phyloP scores from a whole-genome alignment of 23 tunicate species.

The Trididemnum clinides region DNA sequence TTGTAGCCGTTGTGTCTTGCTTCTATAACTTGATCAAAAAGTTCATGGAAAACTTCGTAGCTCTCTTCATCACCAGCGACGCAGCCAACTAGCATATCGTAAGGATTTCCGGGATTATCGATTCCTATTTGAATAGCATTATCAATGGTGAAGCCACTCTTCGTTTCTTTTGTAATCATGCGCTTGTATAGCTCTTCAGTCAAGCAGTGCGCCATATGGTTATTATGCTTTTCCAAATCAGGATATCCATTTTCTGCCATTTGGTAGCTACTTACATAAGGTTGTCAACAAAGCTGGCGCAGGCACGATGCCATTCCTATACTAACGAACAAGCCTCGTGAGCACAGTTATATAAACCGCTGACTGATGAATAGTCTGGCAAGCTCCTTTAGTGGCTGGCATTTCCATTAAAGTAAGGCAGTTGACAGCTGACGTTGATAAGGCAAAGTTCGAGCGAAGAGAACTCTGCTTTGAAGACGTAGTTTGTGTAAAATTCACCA shows the following conservation, averaged over 20 bases:
- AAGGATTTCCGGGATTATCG: slow-evolving; percentile 64
- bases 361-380: too few relatives aligned
- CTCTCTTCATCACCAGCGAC: slow-evolving; percentile 49
- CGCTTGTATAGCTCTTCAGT: slow-evolving; percentile 61
- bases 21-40: slow-evolving; percentile 47
- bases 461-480: too few relatives aligned
- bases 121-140: slow-evolving; percentile 69
- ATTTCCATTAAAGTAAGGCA: too few relatives aligned
- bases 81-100: slow-evolving; percentile 34
- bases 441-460: too few relatives aligned
- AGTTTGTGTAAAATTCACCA: too few relatives aligned
- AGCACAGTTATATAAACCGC: too few relatives aligned
- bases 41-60: slow-evolving; percentile 30
- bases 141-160: slow-evolving; percentile 70
- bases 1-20: slow-evolving; percentile 50
- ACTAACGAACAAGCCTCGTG: too few relatives aligned
- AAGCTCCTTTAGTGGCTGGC: too few relatives aligned
- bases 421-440: too few relatives aligned
- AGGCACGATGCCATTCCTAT: too few relatives aligned
- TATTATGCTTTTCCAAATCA: slow-evolving; percentile 64
- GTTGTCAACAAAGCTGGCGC: too few relatives aligned
- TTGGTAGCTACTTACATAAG: too few relatives aligned
- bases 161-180: slow-evolving; percentile 35
- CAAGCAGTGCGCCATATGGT: slow-evolving; percentile 82
- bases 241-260: slow-evolving; percentile 62